Evolutionary conservation across 2,113 vertebrate genomes (phyloP).

Genomic region (Pavo muticus): DNA sequence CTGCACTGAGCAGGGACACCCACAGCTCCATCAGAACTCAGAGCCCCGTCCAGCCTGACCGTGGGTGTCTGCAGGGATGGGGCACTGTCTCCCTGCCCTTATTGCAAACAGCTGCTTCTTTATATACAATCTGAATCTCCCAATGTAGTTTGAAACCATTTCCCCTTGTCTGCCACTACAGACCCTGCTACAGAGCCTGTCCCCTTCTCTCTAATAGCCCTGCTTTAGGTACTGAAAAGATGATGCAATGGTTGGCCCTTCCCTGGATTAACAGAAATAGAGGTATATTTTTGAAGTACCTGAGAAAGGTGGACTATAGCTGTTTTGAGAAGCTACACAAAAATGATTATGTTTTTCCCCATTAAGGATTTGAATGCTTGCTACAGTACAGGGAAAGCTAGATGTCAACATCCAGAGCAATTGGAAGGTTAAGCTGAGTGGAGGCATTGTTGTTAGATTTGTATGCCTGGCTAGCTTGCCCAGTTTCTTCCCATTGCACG

Average conservation of each 20-base stretch:
- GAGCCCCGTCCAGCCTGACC: too few species aligned
- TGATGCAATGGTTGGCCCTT: neutral
- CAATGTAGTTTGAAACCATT: too few species aligned
- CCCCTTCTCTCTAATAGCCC: too few species aligned
- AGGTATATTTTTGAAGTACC: neutral
- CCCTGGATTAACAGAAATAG: neutral
- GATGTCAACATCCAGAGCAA: neutral
- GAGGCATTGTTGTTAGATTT: neutral
- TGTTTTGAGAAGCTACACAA: neutral
- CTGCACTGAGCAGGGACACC: too few species aligned
- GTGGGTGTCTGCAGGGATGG: too few species aligned
- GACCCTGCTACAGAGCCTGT: too few species aligned
- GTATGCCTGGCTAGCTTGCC: neutral
- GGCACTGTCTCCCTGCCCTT: too few species aligned
- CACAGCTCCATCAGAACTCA: too few species aligned
- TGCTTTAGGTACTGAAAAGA: too few species aligned
- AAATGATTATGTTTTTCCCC: neutral
- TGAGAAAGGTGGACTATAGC: rapidly evolving
- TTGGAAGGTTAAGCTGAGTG: rapidly evolving
- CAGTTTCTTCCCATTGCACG: neutral
- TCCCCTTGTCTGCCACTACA: too few species aligned
- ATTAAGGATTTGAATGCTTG: neutral
- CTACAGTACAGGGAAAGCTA: neutral
- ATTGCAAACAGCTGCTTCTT: too few species aligned
- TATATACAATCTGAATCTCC: too few species aligned